These are phyloP conservation scores for Prosapia bicincta DNA, from an alignment of 2,888 invertebrate genomes.

Conservation along the genomic window DNA sequence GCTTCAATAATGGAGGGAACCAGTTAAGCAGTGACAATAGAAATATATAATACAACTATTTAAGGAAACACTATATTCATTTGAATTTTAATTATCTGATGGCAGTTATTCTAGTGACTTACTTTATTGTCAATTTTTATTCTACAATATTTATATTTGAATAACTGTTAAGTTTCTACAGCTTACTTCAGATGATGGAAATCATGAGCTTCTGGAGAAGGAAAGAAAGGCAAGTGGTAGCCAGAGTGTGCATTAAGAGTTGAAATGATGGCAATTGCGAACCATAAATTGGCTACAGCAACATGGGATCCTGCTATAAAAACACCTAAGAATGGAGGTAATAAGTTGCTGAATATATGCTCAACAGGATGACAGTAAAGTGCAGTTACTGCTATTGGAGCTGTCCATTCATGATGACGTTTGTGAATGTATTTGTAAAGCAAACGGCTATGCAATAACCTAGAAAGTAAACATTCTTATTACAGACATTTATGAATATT, in stretches of 20 bases:
- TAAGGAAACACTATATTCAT: no score
- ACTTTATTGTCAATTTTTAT: no score
- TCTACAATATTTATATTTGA: no score
- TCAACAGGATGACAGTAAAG: slow-evolving; percentile 77
- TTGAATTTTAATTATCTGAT: no score
- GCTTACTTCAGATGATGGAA: slow-evolving; percentile 81
- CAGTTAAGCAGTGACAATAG: no score
- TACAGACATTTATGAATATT: neutral
- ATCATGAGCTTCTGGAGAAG: slow-evolving; percentile 83
- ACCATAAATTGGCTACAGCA: slow-evolving; percentile 77
- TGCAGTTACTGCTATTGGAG: slow-evolving; percentile 78
- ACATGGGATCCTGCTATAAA: slow-evolving; percentile 71
- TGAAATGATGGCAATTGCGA: slow-evolving; percentile 69
- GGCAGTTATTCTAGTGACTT: no score
- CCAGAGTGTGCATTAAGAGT: slow-evolving; percentile 82
- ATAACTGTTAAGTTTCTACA: no score
- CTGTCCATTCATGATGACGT: slow-evolving; percentile 84
- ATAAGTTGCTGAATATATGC: slow-evolving; percentile 71
- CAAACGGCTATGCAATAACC: slow-evolving; percentile 67
- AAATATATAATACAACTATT: no score
- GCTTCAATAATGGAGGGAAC: no score
- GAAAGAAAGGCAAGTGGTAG: slow-evolving; percentile 81
- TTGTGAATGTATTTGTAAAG: slow-evolving; percentile 82
- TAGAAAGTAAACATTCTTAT: slow-evolving; percentile 42
- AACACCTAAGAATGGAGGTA: slow-evolving; percentile 73